phyloP scores from a whole-genome alignment of 2,797 vertebrate species.

The Pangasius krempfi region DNA sequence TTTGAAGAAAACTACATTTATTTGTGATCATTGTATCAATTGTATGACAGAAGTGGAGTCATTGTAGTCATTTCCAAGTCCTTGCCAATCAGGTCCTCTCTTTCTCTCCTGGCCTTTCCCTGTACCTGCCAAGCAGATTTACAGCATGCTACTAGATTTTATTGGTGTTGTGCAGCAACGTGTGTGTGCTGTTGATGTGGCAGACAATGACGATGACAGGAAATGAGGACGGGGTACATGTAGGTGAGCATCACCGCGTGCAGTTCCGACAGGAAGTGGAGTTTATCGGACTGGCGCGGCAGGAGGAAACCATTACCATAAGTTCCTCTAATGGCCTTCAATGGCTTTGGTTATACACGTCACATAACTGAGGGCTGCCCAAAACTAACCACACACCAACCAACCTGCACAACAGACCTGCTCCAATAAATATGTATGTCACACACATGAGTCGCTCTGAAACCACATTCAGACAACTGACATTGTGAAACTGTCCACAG shows the following conservation, averaged over 20 bases:
- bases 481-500: conserved; percentile 19
- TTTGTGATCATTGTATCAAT: not conserved
- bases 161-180: conserved; percentile 70
- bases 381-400: conserved; percentile 66
- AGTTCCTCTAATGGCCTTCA: conserved; percentile 74
- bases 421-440: conserved; percentile 76
- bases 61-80: not conserved
- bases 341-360: conserved; percentile 25
- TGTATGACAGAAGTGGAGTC: not conserved
- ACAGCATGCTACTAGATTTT: conserved; percentile 69
- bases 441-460: conserved; percentile 69
- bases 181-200: conserved; percentile 71
- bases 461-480: conserved; percentile 50
- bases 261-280: conserved; percentile 76
- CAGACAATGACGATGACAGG: conserved; percentile 72
- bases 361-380: not conserved
- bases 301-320: conserved; percentile 71
- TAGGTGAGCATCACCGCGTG: conserved; percentile 69
- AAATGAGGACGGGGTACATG: conserved; percentile 75
- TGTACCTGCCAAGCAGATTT: conserved; percentile 66
- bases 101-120: conserved; percentile 28
- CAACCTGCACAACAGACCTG: conserved; percentile 68
- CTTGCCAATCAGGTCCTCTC: conserved; percentile 44
- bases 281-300: conserved; percentile 67
- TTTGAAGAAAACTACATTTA: not conserved